Percentiles rank a stretch among this genome's conserved stretches.
Evolutionary conservation across 1,140 invertebrate species (phyloP).

Genomic region (Dendrolimus kikuchii): DNA sequence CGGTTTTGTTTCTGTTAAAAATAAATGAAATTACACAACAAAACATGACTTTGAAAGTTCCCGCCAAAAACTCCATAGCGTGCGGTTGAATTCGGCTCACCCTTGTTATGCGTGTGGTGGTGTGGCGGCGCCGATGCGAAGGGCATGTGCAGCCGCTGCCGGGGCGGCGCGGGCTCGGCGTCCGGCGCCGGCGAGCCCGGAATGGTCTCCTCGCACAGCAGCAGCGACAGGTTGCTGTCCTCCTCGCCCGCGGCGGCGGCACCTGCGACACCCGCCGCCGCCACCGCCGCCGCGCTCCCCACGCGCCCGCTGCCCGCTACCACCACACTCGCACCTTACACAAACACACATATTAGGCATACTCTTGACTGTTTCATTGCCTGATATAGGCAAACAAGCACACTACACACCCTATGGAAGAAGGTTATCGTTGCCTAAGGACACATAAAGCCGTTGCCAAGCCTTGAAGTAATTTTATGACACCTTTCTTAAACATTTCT

Average conservation of each 20-base stretch:
- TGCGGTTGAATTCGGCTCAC: conserved; percentile 10
- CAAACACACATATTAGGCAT: too few species aligned
- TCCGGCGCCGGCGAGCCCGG: conserved; percentile 87
- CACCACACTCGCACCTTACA: not conserved
- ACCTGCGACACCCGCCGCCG: conserved; percentile 3
- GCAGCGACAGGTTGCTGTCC: conserved; percentile 73
- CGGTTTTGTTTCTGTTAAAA: too few species aligned
- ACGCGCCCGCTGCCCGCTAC: too few species aligned
- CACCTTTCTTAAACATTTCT: too few species aligned
- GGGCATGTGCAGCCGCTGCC: conserved; percentile 54
- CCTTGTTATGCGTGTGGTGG: conserved; percentile 39
- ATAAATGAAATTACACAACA: too few species aligned
- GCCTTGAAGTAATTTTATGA: too few species aligned
- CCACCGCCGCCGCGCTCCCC: conserved; percentile 4
- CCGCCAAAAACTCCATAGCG: not conserved
- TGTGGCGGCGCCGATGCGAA: conserved; percentile 73
- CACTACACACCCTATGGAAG: conserved; percentile 42
- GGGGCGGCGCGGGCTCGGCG: conserved; percentile 50
- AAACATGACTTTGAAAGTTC: too few species aligned
- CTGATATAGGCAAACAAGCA: conserved; percentile 3
- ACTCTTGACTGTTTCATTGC: too few species aligned
- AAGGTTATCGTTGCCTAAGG: not conserved
- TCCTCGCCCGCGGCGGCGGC: conserved; percentile 32
- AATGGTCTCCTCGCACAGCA: conserved; percentile 92
- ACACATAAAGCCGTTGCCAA: too few species aligned